phyloP scores from a whole-genome alignment of 2,888 invertebrate species.

The Nomada goodeniana region DNA sequence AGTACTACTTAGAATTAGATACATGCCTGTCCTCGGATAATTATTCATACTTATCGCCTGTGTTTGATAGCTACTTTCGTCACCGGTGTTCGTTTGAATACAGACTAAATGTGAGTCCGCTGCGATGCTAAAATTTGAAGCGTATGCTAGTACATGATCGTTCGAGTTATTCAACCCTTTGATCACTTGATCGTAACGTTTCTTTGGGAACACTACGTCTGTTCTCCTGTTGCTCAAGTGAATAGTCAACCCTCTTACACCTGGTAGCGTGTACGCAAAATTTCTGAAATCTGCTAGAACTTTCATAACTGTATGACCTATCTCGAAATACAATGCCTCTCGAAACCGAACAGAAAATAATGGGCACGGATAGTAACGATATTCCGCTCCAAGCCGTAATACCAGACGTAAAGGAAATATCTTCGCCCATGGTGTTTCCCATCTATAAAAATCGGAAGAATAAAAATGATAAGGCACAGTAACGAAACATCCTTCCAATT shows the following conservation, averaged over 20 bases:
- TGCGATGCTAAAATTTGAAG: constrained; percentile 90
- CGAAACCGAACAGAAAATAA: constrained; percentile 91
- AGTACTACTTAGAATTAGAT: neutral
- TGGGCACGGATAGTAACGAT: constrained; percentile 94
- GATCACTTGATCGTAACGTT: constrained; percentile 90
- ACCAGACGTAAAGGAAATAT: constrained; percentile 91
- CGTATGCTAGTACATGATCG: constrained; percentile 93
- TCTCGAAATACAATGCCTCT: constrained; percentile 92
- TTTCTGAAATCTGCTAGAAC: constrained; percentile 94
- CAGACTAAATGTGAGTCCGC: constrained; percentile 96
- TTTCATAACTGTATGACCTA: constrained; percentile 95
- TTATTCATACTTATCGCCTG: constrained; percentile 95
- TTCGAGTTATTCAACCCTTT: constrained; percentile 92
- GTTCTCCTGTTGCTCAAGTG: constrained; percentile 94
- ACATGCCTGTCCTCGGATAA: constrained; percentile 90
- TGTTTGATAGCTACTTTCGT: constrained; percentile 92
- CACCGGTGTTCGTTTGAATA: constrained; percentile 89
- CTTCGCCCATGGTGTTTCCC: constrained; percentile 94
- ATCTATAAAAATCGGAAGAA: constrained; percentile 81
- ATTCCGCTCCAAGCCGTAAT: constrained; percentile 92
- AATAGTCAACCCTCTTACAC: constrained; percentile 91
- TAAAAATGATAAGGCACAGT: neutral
- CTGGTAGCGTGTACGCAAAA: constrained; percentile 91
- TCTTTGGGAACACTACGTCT: constrained; percentile 90
- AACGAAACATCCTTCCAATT: too few species aligned